Base-by-base conservation (phyloP, 2,888 invertebrate genomes). In the Idaea biselata region DNA sequence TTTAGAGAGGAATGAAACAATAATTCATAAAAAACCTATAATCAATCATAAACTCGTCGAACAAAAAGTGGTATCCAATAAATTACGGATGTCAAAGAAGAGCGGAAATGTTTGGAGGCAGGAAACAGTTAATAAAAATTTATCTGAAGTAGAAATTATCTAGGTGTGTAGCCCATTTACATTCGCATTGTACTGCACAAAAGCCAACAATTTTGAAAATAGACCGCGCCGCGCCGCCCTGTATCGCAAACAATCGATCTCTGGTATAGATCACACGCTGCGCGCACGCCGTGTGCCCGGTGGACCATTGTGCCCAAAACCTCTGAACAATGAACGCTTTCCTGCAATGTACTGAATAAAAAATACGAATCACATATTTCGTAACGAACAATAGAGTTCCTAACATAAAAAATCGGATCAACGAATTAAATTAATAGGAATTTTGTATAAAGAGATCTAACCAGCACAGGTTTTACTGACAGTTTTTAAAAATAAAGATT, bases 251-350 rank as follows among this genome's bases (percentile, higher is more conserved):
- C 88, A 91, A 90, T 91, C 83, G 85, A 82, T 84, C 82, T 82
- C 78, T 77, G 81, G 76, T 75, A 77, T 73, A 84, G 87, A 84
- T 86, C 89, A 86, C 89, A 89, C 84, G 91, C 90, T 91, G 91
- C 86, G 91, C 87, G 84, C 81, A 84, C 90, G 89, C 86, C 79
- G 79, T 76, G 78, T 82, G 73, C 68, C 60, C 81, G 79, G 77
- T 78, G 77, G 72, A 68, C 87, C 82, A 89, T 91, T 90, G 89
- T 90, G 74, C 81, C 82, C 81, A 63, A 82, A 83, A 88, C 84
- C 82, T 82, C 82, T 77, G 86, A 88, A 91, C 89, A 91, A 91
- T 87, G 84, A 82, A 85, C 80, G 84, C 85, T 87, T 87, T 82
- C 82, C 81, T 80, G 82, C 84, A 82, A 88, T 89, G 86, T 86